phyloP scores from a whole-genome alignment of 2,113 vertebrate species.

The Lepisosteus oculatus region DNA sequence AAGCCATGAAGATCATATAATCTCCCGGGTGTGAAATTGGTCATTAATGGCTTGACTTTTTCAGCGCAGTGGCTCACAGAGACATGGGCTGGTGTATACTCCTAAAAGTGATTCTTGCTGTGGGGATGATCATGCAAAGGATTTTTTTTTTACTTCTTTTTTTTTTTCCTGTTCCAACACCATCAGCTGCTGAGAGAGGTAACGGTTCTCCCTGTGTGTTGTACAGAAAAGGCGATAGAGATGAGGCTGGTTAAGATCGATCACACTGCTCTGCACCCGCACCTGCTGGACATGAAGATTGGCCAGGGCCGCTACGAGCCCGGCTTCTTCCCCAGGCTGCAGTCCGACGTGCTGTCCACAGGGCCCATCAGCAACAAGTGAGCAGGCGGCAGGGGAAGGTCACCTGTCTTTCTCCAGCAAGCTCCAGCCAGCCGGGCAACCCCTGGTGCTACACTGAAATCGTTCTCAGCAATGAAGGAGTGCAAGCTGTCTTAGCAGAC shows the following conservation, averaged over 20 bases:
- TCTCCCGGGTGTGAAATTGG: not conserved
- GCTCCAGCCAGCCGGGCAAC: too few species aligned
- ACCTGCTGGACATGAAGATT: constrained; percentile 98
- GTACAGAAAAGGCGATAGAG: constrained; percentile 91
- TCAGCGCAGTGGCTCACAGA: too few species aligned
- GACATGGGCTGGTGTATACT: constrained; percentile 1
- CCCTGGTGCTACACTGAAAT: too few species aligned
- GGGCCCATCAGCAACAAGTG: constrained; percentile 96
- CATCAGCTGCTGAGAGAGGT: not conserved
- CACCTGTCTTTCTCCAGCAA: too few species aligned
- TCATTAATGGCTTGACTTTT: too few species aligned
- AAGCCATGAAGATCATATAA: not conserved
- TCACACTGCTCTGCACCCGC: constrained; percentile 92
- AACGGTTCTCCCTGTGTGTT: constrained; percentile 7
- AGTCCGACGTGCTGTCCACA: constrained; percentile 89
- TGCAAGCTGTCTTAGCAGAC: too few species aligned
- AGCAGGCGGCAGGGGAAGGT: constrained; percentile 29
- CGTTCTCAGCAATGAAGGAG: too few species aligned
- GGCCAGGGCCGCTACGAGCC: constrained; percentile 96
- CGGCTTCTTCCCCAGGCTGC: constrained; percentile 93
- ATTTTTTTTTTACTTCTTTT: not conserved
- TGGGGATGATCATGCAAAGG: constrained; percentile 8
- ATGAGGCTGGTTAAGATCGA: constrained; percentile 91
- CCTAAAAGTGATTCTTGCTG: constrained; percentile 28
- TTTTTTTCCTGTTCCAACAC: not conserved